Percentiles rank a stretch among this genome's conserved stretches.
Evolutionary conservation across 2,113 vertebrate species (phyloP).

Genomic region (Malurus melanocephalus): DNA sequence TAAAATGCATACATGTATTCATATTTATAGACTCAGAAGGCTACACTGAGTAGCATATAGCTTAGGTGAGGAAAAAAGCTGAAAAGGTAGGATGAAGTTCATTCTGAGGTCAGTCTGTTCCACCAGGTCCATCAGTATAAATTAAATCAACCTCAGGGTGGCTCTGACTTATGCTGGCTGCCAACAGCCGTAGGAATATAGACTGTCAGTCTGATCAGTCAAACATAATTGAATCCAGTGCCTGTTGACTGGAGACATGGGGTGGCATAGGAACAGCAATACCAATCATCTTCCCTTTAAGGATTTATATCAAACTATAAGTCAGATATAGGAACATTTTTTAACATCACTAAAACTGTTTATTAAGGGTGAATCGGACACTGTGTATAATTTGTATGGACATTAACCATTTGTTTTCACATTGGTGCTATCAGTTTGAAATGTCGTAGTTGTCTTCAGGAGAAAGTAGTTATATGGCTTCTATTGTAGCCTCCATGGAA

Average conservation of each 20-base stretch:
- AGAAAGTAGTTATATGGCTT: not conserved
- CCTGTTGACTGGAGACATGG: not conserved
- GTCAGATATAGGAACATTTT: not conserved
- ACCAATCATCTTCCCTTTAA: not conserved
- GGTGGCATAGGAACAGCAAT: not conserved
- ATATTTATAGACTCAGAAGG: not conserved
- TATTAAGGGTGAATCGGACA: not conserved
- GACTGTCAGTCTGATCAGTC: not conserved
- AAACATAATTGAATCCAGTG: not conserved
- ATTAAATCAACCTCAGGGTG: slow-evolving; percentile 14
- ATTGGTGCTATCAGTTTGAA: not conserved
- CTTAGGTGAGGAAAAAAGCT: not conserved
- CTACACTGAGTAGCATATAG: not conserved
- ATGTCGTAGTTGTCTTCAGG: not conserved
- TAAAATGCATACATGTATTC: not conserved
- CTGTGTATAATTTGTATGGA: not conserved
- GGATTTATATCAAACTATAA: not conserved
- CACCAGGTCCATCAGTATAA: slow-evolving; percentile 6
- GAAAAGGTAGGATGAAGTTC: slow-evolving; percentile 10
- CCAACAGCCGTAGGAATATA: slow-evolving; percentile 8
- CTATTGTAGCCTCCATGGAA: not conserved
- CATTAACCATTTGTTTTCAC: not conserved
- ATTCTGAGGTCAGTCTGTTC: slow-evolving; percentile 23
- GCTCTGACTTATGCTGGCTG: slow-evolving; percentile 12
- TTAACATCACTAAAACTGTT: not conserved